Conservation (phyloP, 2,797 vertebrate species). For the Todus mexicanus region DNA sequence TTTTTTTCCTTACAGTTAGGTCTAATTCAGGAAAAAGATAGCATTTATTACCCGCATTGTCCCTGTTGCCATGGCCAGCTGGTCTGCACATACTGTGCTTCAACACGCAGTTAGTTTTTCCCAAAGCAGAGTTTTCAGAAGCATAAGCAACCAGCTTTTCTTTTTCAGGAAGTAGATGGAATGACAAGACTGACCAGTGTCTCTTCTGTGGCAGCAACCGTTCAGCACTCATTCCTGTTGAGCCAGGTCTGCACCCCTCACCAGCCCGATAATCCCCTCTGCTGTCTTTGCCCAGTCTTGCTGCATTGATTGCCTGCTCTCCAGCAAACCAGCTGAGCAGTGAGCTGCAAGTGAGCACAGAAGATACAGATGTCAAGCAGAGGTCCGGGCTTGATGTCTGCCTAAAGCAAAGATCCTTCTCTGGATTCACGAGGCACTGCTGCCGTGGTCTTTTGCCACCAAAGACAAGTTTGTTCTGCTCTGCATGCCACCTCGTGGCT, state of each 20-base stretch:
- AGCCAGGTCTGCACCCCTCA: background rate
- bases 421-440: background rate
- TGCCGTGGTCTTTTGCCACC: background rate
- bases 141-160: background rate
- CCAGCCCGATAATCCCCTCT: background rate
- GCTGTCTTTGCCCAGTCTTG: background rate
- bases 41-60: background rate
- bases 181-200: background rate
- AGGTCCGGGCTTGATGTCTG: background rate
- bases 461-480: background rate
- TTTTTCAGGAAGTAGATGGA: background rate
- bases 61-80: background rate
- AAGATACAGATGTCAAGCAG: background rate
- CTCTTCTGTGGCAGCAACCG: background rate
- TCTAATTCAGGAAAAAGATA: background rate
- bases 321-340: background rate
- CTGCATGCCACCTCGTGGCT: background rate
- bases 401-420: background rate
- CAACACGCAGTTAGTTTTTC: background rate
- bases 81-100: background rate
- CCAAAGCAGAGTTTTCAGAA: background rate
- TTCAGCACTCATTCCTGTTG: accelerated
- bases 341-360: background rate
- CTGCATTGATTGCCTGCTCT: background rate
- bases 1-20: background rate